phyloP scores from a whole-genome alignment of 2,888 invertebrate species.

The Hofmannophila pseudospretella region DNA sequence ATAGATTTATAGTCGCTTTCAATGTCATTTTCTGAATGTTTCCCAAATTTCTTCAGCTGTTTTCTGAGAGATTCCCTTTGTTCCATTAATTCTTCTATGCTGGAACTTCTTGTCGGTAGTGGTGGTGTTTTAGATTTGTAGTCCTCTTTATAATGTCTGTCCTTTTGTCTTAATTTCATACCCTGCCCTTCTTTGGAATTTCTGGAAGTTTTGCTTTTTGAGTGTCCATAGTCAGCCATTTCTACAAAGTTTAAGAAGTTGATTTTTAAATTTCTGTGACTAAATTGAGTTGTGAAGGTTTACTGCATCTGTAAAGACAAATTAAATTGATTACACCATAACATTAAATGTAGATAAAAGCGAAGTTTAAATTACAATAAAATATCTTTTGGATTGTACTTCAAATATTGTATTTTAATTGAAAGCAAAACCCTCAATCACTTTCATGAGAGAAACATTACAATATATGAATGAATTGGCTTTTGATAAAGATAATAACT shows the following conservation, averaged over 20 bases:
- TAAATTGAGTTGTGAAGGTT: neutral
- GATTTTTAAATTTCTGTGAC: neutral
- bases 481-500: conserved; percentile 26
- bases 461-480: too few relatives aligned
- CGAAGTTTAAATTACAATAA: conserved; percentile 11
- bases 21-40: conserved; percentile 25
- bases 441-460: conserved; percentile 20
- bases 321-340: conserved; percentile 11
- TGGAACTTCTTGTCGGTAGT: conserved; percentile 39
- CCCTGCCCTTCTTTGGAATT: conserved; percentile 33
- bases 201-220: conserved; percentile 35
- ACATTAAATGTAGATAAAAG: neutral
- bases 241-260: conserved; percentile 15
- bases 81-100: conserved; percentile 55
- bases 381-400: conserved; percentile 9
- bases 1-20: conserved; percentile 19
- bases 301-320: conserved; percentile 51
- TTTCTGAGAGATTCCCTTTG: conserved; percentile 51
- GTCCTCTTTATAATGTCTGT: conserved; percentile 26
- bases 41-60: conserved; percentile 47
- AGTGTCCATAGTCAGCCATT: conserved; percentile 45
- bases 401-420: conserved; percentile 13
- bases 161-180: conserved; percentile 31
- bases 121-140: conserved; percentile 57
- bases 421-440: conserved; percentile 22